These are phyloP conservation scores for Orthosia gracilis DNA, from an alignment of 2,888 invertebrate genomes.

Conservation along the genomic window DNA sequence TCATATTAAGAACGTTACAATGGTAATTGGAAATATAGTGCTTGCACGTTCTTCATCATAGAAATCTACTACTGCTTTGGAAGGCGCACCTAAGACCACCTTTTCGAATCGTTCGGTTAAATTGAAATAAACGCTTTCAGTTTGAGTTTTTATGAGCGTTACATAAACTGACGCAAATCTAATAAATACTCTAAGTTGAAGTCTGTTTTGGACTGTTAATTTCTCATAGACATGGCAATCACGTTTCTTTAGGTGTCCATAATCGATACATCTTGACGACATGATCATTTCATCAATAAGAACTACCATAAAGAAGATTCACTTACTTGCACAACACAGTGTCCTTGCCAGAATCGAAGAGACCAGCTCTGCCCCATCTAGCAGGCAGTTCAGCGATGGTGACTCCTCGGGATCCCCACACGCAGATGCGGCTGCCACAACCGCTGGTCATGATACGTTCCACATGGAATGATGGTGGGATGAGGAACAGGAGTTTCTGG, in stretches of 20 bases:
- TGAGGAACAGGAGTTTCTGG: conserved; percentile 93
- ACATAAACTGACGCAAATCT: background rate
- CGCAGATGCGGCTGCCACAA: conserved; percentile 92
- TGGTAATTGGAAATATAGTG: background rate
- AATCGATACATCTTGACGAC: background rate
- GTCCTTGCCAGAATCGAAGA: conserved; percentile 93
- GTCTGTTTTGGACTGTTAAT: too few species aligned
- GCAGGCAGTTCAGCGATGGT: conserved; percentile 94
- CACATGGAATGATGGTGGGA: conserved; percentile 93
- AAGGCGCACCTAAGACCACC: too few species aligned
- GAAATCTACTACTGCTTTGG: too few species aligned
- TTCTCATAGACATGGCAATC: background rate
- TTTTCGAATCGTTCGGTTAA: too few species aligned
- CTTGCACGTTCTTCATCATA: too few species aligned
- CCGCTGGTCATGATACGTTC: conserved; percentile 93
- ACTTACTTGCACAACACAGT: conserved; percentile 94
- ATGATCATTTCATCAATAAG: background rate
- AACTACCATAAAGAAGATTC: too few species aligned
- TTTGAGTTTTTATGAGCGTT: too few species aligned
- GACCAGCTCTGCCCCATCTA: conserved; percentile 93
- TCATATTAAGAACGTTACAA: background rate
- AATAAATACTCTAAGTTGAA: background rate
- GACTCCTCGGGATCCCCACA: conserved; percentile 94
- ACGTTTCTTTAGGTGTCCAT: background rate
- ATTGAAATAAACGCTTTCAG: too few species aligned